Conservation (phyloP, 2,113 vertebrate genomes). For the Platichthys stellatus region DNA sequence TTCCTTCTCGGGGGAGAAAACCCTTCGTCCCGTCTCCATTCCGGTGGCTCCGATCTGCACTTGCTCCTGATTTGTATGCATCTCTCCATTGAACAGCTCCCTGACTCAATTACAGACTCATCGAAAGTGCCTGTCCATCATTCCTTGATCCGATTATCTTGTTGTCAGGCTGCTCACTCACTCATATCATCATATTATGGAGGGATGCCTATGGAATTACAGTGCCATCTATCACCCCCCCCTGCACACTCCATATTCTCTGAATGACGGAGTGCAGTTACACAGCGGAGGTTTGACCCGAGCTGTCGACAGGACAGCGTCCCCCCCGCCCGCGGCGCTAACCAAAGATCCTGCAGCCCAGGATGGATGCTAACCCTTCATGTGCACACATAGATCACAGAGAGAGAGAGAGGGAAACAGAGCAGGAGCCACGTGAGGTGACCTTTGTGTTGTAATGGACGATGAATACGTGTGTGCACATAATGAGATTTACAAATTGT, state of each 20-base stretch:
- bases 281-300: constrained; percentile 42
- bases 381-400: constrained; percentile 4
- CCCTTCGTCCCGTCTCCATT: neutral
- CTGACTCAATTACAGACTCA: constrained; percentile 60
- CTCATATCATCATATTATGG: constrained; percentile 70
- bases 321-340: neutral
- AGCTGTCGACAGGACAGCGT: neutral
- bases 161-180: constrained; percentile 70
- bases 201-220: constrained; percentile 64
- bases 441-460: constrained; percentile 54
- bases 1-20: neutral
- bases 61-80: constrained; percentile 20
- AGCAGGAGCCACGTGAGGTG: constrained; percentile 2
- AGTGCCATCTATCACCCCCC: constrained; percentile 50
- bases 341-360: too few relatives aligned
- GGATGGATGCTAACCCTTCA: constrained; percentile 12
- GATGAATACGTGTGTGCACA: constrained; percentile 33
- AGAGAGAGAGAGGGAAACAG: neutral
- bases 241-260: constrained; percentile 28
- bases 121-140: constrained; percentile 65
- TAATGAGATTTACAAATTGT: constrained; percentile 59
- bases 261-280: constrained; percentile 39
- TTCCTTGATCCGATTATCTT: constrained; percentile 63
- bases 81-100: constrained; percentile 23
- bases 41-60: constrained; percentile 29